Evolutionary conservation across 2,797 vertebrate genomes (phyloP), one percentile per base, ranked within the genome.

Genomic region (Bovichtus diacanthus): DNA sequence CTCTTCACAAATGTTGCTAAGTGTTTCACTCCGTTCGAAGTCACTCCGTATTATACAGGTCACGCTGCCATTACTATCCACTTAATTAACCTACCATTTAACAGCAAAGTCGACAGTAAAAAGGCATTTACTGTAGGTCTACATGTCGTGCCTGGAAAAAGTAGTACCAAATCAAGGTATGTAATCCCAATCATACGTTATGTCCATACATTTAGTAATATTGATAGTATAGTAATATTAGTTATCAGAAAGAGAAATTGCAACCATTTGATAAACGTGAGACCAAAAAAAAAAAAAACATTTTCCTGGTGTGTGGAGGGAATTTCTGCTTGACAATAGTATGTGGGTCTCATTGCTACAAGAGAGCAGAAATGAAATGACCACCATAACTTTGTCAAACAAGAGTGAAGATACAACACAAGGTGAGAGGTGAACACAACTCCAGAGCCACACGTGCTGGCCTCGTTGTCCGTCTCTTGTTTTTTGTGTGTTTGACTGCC

Each of bases 21-120:
- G n/a, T 62, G 39, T 31, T 54, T n/a, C 47, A n/a, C 11, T 56
- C 61, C 8, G 15, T 49, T 23, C 47, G 4, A 60, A 43, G 62
- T 21, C 3, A 2, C 25, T 41, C 46, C 50, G 18, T 46, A 51
- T 39, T 15, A 34, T 38, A 39, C 46, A 55, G 67, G 36, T 67
- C 36, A 39, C 51, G 8, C 38, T 63, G 23, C n/a, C 46, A 36
- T 54, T 34, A 77, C 18, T 10, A 10, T n/a, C 19, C 64, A 54
- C 29, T 49, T 74, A 47, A 64, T 64, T 55, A 74, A 36, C 46
- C 41, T 12, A 23, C 31, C 4, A 6, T 56, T 67, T 59, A 41
- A 8, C 6, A 41, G 16, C 13, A 47, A 19, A 64, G 59, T 47
- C 3, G 2, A 21, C 34, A 9, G 12, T 70, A n/a, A 27, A 27